Conservation (phyloP, 2,797 vertebrate genomes). For the Phataginus tricuspis region DNA sequence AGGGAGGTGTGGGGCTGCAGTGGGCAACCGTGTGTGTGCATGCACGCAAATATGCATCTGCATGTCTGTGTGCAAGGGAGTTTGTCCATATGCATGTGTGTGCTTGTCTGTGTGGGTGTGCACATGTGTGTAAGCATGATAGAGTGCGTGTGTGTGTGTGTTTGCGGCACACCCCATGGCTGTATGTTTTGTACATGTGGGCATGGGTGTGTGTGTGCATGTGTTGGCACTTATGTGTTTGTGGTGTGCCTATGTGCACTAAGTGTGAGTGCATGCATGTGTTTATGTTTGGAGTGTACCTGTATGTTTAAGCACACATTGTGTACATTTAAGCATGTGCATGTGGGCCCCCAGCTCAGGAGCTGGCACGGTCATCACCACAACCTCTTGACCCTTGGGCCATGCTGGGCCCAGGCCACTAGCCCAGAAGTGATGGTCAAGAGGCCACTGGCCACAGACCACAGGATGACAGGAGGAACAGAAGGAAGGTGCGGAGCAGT, state of each 20-base stretch:
- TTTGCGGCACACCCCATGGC: no score
- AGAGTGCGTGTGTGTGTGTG: neutral
- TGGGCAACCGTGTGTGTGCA: fast-evolving
- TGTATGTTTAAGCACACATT: no score
- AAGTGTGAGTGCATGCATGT: neutral
- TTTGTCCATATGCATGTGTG: no score
- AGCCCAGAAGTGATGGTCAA: neutral
- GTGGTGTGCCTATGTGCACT: neutral
- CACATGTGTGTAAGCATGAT: neutral
- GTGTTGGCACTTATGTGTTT: neutral
- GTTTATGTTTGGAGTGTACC: no score
- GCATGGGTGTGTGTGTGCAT: no score
- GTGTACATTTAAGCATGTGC: no score
- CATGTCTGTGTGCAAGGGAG: no score
- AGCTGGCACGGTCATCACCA: neutral
- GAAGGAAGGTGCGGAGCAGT: no score
- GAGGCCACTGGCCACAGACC: neutral
- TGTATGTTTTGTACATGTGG: no score
- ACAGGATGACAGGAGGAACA: neutral
- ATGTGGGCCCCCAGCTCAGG: neutral
- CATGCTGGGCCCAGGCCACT: neutral
- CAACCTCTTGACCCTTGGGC: neutral
- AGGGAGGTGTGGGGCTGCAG: neutral
- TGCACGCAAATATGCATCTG: neutral
- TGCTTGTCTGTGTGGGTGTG: neutral